Evolutionary conservation across 2,888 invertebrate genomes (phyloP).

Genomic region (Oegoconia quadripuncta): DNA sequence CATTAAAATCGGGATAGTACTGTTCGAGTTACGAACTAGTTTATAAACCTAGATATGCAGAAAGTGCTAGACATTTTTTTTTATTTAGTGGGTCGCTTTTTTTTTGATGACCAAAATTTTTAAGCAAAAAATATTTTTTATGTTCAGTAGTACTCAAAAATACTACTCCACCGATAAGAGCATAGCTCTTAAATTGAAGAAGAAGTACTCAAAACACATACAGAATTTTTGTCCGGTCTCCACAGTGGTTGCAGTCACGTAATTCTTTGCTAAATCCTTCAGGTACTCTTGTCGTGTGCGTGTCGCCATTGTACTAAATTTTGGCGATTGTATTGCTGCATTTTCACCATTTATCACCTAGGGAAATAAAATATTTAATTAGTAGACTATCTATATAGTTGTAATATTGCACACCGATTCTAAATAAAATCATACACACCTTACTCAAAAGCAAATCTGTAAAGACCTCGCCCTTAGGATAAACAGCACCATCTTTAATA

Average conservation of each 20-base stretch:
- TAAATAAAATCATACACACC: conserved; percentile 52
- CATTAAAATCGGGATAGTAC: too few species aligned
- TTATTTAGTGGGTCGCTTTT: too few species aligned
- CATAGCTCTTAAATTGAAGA: too few species aligned
- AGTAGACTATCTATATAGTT: not conserved
- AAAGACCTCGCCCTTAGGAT: conserved; percentile 94
- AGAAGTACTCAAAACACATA: too few species aligned
- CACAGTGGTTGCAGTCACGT: conserved; percentile 87
- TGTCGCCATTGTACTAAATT: conserved; percentile 98
- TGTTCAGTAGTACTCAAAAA: too few species aligned
- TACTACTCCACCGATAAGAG: too few species aligned
- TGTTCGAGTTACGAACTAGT: too few species aligned
- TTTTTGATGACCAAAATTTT: too few species aligned
- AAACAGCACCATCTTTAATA: conserved; percentile 91
- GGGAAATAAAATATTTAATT: conserved; percentile 15
- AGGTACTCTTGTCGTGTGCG: conserved; percentile 96
- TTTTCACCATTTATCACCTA: conserved; percentile 96
- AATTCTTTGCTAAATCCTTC: conserved; percentile 93
- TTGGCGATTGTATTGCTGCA: conserved; percentile 96
- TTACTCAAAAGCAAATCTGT: conserved; percentile 97
- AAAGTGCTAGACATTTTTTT: too few species aligned
- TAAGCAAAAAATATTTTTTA: too few species aligned
- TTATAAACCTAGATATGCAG: too few species aligned
- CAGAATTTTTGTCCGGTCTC: conserved; percentile 93
- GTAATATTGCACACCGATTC: too few species aligned